Evolutionary conservation across 2,113 vertebrate species (phyloP).

Genomic region (Phalacrocorax carbo): DNA sequence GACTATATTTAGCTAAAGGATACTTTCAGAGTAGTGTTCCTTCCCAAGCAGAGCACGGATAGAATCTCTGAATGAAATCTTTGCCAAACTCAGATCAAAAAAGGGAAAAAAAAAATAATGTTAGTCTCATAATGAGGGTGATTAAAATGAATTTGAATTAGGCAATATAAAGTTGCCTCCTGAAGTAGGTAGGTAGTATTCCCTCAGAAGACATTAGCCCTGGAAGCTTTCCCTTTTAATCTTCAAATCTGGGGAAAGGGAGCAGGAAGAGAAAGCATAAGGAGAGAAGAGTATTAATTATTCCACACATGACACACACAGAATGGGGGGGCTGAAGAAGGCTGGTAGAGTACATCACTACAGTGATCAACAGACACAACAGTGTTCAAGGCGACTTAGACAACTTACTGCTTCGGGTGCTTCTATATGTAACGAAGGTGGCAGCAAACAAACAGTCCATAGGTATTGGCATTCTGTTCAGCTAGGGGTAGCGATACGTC

Average conservation of each 20-base stretch:
- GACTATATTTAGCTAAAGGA: neutral
- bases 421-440: neutral
- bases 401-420: neutral
- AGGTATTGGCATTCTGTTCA: neutral
- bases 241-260: neutral
- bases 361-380: too few species aligned
- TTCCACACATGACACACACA: neutral
- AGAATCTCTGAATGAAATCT: neutral
- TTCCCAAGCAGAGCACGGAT: neutral
- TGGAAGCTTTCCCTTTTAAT: neutral
- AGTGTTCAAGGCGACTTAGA: neutral
- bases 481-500: rapidly evolving
- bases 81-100: neutral
- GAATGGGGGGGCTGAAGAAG: neutral
- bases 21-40: neutral
- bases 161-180: neutral
- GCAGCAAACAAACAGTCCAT: neutral
- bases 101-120: neutral
- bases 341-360: too few species aligned
- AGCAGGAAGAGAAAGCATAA: neutral
- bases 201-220: neutral
- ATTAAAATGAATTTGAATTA: neutral
- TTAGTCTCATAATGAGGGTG: neutral
- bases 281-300: neutral
- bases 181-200: neutral